Conservation (phyloP, 2,797 vertebrate species). For the Brachymystax lenok region DNA sequence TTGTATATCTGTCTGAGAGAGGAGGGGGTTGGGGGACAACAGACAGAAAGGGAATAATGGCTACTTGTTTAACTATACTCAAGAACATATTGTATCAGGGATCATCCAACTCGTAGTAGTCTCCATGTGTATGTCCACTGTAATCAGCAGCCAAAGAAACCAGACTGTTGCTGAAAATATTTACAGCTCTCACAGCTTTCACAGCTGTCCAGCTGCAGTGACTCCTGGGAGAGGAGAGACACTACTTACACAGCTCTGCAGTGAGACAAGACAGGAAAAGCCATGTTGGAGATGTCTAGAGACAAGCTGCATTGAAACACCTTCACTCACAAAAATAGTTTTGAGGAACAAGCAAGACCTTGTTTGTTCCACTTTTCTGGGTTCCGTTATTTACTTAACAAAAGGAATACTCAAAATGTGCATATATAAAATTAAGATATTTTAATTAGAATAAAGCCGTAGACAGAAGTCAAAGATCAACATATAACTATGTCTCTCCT, state of each 20-base stretch:
- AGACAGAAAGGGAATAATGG: neutral
- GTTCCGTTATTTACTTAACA: too few relatives aligned
- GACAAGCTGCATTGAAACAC: neutral
- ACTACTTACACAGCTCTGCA: neutral
- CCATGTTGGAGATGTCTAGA: neutral
- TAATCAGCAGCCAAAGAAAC: constrained; percentile 25
- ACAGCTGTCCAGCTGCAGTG: constrained; percentile 5
- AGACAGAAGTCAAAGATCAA: too few relatives aligned
- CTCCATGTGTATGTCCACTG: constrained; percentile 7
- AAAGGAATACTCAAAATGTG: too few relatives aligned
- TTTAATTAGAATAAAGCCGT: too few relatives aligned
- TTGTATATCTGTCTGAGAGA: constrained; percentile 6
- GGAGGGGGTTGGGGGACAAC: too few relatives aligned
- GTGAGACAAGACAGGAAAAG: constrained; percentile 1
- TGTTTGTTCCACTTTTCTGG: too few relatives aligned
- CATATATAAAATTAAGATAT: too few relatives aligned
- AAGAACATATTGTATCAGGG: neutral
- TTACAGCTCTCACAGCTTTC: neutral
- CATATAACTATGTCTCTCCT: too few relatives aligned
- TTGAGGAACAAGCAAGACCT: neutral
- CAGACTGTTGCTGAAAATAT: constrained; percentile 5
- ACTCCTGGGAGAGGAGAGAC: neutral
- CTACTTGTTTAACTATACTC: neutral
- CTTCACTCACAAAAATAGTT: neutral
- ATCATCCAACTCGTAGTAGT: neutral